phyloP scores from a whole-genome alignment of 2,797 vertebrate genomes.

The Periophthalmus magnuspinnatus region DNA sequence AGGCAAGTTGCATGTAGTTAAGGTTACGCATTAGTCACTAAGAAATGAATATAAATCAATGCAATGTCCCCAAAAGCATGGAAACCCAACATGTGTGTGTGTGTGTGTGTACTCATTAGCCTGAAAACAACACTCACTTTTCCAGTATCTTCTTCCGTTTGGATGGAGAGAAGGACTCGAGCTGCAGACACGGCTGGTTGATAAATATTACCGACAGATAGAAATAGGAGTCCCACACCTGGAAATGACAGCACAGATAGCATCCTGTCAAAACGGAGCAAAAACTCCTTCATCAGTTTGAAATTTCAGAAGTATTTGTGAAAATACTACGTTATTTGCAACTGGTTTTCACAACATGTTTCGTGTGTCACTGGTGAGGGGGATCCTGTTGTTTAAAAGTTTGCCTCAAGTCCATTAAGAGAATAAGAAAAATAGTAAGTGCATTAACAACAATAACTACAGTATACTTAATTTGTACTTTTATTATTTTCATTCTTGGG shows the following conservation, averaged over 20 bases:
- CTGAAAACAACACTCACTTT: slow-evolving; percentile 82
- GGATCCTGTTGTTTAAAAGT: background rate
- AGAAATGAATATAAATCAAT: too few species aligned
- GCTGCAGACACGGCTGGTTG: slow-evolving; percentile 96
- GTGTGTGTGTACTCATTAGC: slow-evolving; percentile 6
- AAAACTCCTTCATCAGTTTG: slow-evolving; percentile 1
- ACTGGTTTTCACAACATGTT: background rate
- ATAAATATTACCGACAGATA: slow-evolving; percentile 98
- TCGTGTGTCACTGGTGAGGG: background rate
- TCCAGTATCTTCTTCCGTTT: slow-evolving; percentile 97
- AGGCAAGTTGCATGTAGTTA: too few species aligned
- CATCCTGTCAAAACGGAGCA: background rate
- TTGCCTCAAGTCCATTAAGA: background rate
- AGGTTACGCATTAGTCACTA: too few species aligned
- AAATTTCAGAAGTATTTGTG: slow-evolving; percentile 1
- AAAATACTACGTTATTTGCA: background rate
- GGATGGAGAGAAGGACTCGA: slow-evolving; percentile 95
- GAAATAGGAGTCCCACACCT: slow-evolving; percentile 99
- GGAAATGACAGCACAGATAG: slow-evolving; percentile 14
- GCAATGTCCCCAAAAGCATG: too few species aligned
- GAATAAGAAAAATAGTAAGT: too few species aligned
- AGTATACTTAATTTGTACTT: too few species aligned
- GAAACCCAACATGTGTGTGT: too few species aligned
- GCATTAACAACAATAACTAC: too few species aligned
- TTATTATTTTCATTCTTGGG: too few species aligned